Base-by-base conservation (phyloP, 2,113 vertebrate genomes). In the Gambusia holbrooki region DNA sequence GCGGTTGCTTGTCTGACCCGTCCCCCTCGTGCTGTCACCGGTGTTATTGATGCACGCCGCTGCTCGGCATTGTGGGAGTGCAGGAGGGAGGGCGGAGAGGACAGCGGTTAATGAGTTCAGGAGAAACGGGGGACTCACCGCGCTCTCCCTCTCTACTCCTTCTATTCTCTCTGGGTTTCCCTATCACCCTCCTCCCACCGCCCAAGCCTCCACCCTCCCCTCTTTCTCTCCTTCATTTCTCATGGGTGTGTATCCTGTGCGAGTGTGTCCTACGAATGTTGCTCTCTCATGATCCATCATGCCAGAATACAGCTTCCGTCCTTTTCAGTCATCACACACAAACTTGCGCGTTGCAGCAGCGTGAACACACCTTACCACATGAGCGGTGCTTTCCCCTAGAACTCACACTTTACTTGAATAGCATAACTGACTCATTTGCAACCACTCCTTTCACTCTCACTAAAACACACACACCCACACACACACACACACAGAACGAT, bases 71-170 rank as follows among this genome's bases (percentile, higher is more conserved):
- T 93, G 92, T 93, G 87, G 89, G 89, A 90, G 91, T 88, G 87
- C 72, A 28, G 87, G 88, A 90, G 91, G 91, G 91, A 88, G 89
- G 89, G 83, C 79, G 58, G 73, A 86, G 88, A 93, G 91, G 88
- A 93, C 89, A 90, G 88, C 85, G 87, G 88, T 92, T 93, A 93
- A 93, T 93, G 93, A 93, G 93, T 93, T 92, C 90, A 91, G 89
- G 90, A 91, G 84, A 82, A 91, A 85, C 71, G 71, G 84, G 37
- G 87, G 88, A 85, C 90, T 93, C 87, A 86, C 82, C 83, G 64
- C 70, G 51, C 66, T 78, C 84, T 66, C 76, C 48, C 69, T 60
- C 73, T 78, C 86, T 66, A 48, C 32, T 80, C 71, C 81, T 75
- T 75, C 80, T 69, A 42, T 73, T 76, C 72, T 85, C 84, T 87